Evolutionary conservation across 2,888 invertebrate species (phyloP), one percentile per base, ranked within the genome.

Genomic region (Leucoptera coffeella): DNA sequence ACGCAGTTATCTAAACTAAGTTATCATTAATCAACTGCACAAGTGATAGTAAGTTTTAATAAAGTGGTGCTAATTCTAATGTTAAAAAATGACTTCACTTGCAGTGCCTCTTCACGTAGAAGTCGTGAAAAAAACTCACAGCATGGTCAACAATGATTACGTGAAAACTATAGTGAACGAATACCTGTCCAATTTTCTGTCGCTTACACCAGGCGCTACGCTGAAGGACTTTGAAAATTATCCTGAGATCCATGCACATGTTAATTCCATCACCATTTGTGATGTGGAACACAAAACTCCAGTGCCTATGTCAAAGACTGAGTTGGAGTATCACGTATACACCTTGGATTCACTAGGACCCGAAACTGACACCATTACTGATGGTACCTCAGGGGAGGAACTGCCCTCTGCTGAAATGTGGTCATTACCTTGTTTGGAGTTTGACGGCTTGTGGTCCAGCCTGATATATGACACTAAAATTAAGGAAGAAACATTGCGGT

Each of bases 381-480:
- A 69, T 34, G 55, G 50, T 2, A 60, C 60, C 2, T 62, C 65
- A 22, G 72, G 65, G 9, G 75, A 73, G 26, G 62, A 73, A 27
- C 74, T 76, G 25, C 65, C 77, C 28, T 62, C 79, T 2, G 72
- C 78, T 4, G 78, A 85, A n/a, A 83, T 91, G 40, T 87, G 90
- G 80, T 65, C 88, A 28, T 64, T 94, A 30, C 97, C 97, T 0
- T 74, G 84, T 7, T 47, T 58, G 25, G 83, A 87, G 40, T 85
- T 91, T 42, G 75, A 84, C 39, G 87, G 85, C 2, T 53, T 93
- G 3, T 99, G 96, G 96, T 93, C 95, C 42, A 89, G 80, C 46
- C 75, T 99, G 5, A 77, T 58, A 23, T 71, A 56, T 36, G 71
- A 71, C 30, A 44, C 55, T 1, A 45, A 44, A 23, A 40, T 72